Percentiles rank a stretch among this genome's conserved stretches.
These are phyloP conservation scores for Rynchops niger DNA, from an alignment of 2,113 vertebrate genomes.

Conservation along the genomic window DNA sequence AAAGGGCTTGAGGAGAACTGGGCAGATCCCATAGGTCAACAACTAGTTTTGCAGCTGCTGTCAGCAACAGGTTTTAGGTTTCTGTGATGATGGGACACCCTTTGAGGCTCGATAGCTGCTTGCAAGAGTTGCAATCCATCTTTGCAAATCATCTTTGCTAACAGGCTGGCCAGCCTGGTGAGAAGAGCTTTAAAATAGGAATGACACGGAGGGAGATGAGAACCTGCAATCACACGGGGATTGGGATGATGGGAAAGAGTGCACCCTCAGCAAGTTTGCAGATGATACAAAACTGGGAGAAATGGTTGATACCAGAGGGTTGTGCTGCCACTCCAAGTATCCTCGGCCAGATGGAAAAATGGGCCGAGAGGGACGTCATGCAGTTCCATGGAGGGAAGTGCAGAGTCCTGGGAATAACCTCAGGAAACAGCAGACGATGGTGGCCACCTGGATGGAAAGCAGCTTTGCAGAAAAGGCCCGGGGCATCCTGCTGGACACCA, in stretches of 20 bases:
- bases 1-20: neutral
- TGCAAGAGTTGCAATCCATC: neutral
- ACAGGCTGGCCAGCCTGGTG: neutral
- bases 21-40: neutral
- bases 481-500: neutral
- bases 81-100: neutral
- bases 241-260: neutral
- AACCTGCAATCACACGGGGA: neutral
- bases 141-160: neutral
- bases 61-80: neutral
- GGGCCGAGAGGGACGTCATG: neutral
- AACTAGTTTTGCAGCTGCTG: neutral
- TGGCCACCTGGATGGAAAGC: rapidly evolving
- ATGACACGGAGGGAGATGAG: neutral
- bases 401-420: neutral
- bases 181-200: neutral
- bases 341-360: neutral
- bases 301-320: neutral
- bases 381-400: neutral
- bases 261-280: neutral
- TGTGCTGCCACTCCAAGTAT: neutral
- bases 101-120: neutral
- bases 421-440: neutral
- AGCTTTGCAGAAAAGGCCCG: neutral
- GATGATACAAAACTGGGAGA: neutral